Conservation (phyloP, 2,113 vertebrate genomes). For the Thalassarche chlororhynchos region DNA sequence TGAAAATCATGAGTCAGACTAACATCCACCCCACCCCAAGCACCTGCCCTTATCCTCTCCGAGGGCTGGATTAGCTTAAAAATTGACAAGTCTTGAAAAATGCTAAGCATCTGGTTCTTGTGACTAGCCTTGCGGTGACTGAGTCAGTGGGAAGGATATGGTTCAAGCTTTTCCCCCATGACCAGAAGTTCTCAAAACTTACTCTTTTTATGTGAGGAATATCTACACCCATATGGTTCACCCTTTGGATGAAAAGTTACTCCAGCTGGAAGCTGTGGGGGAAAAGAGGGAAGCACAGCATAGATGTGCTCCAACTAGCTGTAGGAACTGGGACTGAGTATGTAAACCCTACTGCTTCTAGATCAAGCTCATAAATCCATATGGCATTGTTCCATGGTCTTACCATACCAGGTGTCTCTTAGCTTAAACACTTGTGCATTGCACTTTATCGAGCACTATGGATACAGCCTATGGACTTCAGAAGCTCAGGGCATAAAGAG, state of each 20-base stretch:
- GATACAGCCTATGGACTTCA: neutral
- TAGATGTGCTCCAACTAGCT: neutral
- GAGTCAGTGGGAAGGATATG: neutral
- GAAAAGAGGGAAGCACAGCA: neutral
- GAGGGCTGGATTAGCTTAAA: constrained; percentile 3
- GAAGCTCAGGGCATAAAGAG: neutral
- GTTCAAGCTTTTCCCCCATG: neutral
- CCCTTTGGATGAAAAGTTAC: neutral
- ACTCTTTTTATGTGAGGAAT: neutral
- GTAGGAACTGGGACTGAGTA: neutral
- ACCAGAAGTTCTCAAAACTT: neutral
- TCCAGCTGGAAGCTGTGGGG: neutral
- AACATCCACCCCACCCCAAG: neutral
- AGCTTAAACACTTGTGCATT: neutral
- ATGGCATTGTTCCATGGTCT: neutral
- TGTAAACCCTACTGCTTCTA: neutral
- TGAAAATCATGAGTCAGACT: neutral
- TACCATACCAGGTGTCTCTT: neutral
- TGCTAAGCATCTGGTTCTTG: neutral
- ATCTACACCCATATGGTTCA: neutral
- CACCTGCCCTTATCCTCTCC: neutral
- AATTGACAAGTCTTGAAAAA: neutral
- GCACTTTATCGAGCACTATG: neutral
- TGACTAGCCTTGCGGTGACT: neutral
- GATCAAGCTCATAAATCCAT: neutral